Base-by-base conservation (phyloP, 2,113 vertebrate species). In the Drymodes brunneopygia region DNA sequence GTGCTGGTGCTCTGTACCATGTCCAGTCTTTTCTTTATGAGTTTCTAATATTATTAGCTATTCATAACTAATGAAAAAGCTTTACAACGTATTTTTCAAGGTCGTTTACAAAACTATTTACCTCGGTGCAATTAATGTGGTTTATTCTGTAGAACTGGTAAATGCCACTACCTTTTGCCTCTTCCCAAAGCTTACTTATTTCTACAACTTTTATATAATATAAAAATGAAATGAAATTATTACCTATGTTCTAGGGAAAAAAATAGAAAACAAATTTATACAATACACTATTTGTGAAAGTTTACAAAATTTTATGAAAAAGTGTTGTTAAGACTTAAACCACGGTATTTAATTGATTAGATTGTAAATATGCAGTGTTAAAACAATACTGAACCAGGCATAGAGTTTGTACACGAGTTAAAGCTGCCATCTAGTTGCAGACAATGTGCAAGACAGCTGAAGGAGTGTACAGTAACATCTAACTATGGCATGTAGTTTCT, bases 361-460 rank as follows among this genome's bases (percentile, higher is more conserved):
- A 14, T 24, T 38, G 24, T 35, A 85, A 65, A 35, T 75, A 33
- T 2, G 11, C 24, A 38, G 28, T 31, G 14, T 65, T 78, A n/a
- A 64, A 73, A 28, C 8, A 47, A 17, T 31, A 28, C 25, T 36
- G 40, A 75, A 58, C 19, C 12, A 74, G 44, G 40, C 11, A 9
- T 0, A 50, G 11, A 57, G 16, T 4, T 83, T 24, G 51, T 57
- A 44, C 3, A 2, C 4, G 56, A 92, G 38, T 40, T 82, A 83
- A 85, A 85, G 15, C 56, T 96, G 95, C 94, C 94, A 95, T 72
- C 94, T 97, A 93, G 88, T 47, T 93, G 92, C 66, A 85, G 56
- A 36, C 20, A 38, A 21, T 11, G 14, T 75, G 85, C 74, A 91
- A 31, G 45, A 81, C 78, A 92, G 65, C 20, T 40, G 53, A 60